Evolutionary conservation across 2,797 vertebrate species (phyloP).

Genomic region (Esox masquinongy): DNA sequence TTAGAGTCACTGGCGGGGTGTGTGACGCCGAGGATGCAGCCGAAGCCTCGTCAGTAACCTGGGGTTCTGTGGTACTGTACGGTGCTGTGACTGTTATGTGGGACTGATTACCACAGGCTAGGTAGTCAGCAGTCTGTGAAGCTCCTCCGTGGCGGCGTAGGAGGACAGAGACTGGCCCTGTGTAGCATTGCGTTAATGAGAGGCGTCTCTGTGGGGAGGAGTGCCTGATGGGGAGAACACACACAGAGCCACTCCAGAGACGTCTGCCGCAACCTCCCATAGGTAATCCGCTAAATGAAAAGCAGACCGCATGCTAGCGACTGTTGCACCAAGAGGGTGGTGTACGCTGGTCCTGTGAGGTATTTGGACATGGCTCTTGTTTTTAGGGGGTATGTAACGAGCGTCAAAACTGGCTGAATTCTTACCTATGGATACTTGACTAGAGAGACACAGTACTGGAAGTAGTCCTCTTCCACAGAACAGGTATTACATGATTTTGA

Average conservation of each 20-base stretch:
- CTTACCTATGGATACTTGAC: no score
- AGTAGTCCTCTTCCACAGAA: no score
- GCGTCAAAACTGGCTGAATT: neutral
- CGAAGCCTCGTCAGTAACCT: conserved; percentile 31
- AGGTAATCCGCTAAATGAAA: conserved; percentile 77
- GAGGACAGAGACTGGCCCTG: conserved; percentile 56
- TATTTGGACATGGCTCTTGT: conserved; percentile 65
- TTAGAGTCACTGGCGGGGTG: conserved; percentile 46
- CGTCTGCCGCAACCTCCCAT: conserved; percentile 68
- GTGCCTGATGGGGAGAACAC: conserved; percentile 62
- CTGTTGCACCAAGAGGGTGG: conserved; percentile 64
- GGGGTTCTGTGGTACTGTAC: conserved; percentile 34
- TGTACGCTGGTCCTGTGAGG: conserved; percentile 67
- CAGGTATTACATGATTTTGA: neutral
- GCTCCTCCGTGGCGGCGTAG: neutral
- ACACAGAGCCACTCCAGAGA: conserved; percentile 71
- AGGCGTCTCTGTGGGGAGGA: conserved; percentile 65
- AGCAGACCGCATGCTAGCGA: conserved; percentile 72
- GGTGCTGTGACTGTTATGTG: conserved; percentile 38
- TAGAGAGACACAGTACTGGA: no score
- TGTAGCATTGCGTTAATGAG: conserved; percentile 72
- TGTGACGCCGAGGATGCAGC: neutral
- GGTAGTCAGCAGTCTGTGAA: conserved; percentile 29
- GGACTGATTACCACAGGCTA: conserved; percentile 66
- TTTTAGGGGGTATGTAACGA: conserved; percentile 46